Base-by-base conservation (phyloP, 2,797 vertebrate species). In the Lepilemur ruficaudatus region DNA sequence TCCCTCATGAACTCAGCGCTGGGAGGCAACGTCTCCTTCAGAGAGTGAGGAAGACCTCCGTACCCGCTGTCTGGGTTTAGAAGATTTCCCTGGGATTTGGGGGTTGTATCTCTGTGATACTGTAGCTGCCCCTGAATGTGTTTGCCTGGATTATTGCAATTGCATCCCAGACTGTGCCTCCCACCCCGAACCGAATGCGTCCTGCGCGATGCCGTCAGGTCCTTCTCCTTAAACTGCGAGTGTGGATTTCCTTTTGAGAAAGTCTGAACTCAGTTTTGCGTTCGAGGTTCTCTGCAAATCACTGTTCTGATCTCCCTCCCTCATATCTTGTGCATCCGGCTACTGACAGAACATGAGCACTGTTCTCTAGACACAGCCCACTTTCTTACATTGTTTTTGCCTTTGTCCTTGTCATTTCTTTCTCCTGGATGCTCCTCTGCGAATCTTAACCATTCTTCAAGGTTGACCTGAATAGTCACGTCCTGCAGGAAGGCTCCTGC, bases 301-400 rank as follows among this genome's bases (percentile, higher is more conserved):
- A 0, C 3, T 50, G 25, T 57, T 28, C 87, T 38, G 30, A 72
- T 46, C 14, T 17, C 9, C 28, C 10, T 81, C 8, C 3, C 41
- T 55, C 12, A 0, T n/a, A 4, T 11, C 41, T 57, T 72, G 28
- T 30, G n/a, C 23, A 20, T 14, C 32, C 35, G 52, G 88, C 73
- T 35, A 17, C 46, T 1, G 13, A 41, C 1, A 0, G 32, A 35
- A 46, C 23, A 7, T 8, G 55, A 0, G 7, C 25, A 0, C 65
- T 12, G 1, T 35, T 59, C 46, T 43, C 46, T 10, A 55, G 32
- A 30, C 61, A 46, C 5, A n/a, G n/a, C 46, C n/a, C 22, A 4
- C 18, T 3, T 46, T 6, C 83, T 43, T 38, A 1, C 11, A 55
- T 55, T 52, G 10, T 22, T 43, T 41, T 18, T 30, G 12, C 35